Base-by-base conservation (phyloP, 2,888 invertebrate species). In the Prosapia bicincta region DNA sequence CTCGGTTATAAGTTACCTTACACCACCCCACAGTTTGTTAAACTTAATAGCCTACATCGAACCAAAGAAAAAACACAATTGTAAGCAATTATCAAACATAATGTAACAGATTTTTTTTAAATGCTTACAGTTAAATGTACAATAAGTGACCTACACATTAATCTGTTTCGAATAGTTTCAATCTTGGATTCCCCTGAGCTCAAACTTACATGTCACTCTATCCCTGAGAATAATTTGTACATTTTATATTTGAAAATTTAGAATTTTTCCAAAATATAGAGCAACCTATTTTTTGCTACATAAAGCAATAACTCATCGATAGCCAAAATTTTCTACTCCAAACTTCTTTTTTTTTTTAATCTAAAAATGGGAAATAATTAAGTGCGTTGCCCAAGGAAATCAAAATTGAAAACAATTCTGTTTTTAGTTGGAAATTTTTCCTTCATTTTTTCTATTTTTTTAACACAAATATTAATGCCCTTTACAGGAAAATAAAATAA, bases 381-480 rank as follows among this genome's bases (percentile, higher is more conserved):
- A 67, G 25, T 25, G 26, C 25, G 9, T 67, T 32, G 43, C 73
- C 73, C 68, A 32, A 73, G 73, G 72, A 72, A 72, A 72, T 67
- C 72, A 67, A 69, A n/a, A 24, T 74, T 74, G 73, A 74, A 74
- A 69, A 69, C 69, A 68, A 54, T 38, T 74, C 43, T 54, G 54
- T 30, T 30, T 30, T 30, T 30, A 6, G 5, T 30, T 30, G 5
- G 1, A 54, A 54, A 20, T 54, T 54, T 54, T n/a, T 38, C 15
- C 38, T 54, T 54, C 54, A 20, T 54, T 54, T 54, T 54, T 20
- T 54, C 54, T 54, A 5, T 54, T 10, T 54, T 54, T 54, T 54
- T 10, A 54, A 54, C 54, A 54, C 13, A 54, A 54, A 20, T 54
- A 54, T 54, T 54, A 54, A 54, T 54, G 54, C 54, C 54, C 54